Conservation (phyloP, 2,888 invertebrate species). For the Halocaridina rubra region DNA sequence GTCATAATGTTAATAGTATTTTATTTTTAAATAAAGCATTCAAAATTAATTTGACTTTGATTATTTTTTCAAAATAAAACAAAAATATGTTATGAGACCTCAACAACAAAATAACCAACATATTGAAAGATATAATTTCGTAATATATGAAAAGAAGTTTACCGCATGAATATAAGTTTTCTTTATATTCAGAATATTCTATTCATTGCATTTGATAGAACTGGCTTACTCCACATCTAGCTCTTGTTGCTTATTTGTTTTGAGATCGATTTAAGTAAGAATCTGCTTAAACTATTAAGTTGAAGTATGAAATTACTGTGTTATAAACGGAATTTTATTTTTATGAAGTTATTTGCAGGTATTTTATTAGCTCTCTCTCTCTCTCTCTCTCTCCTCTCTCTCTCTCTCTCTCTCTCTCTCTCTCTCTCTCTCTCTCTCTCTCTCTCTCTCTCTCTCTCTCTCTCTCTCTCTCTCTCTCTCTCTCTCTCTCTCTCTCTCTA, state of each 20-base stretch:
- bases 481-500: background rate
- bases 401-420: background rate
- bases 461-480: background rate
- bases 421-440: background rate
- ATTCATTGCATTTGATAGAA: too few species aligned
- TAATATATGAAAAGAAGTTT: too few species aligned
- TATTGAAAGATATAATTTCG: too few species aligned
- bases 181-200: too few species aligned
- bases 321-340: background rate
- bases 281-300: too few species aligned
- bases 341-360: background rate
- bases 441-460: slow-evolving; percentile 1
- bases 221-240: too few species aligned
- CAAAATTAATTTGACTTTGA: background rate
- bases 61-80: background rate
- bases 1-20: background rate
- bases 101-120: background rate
- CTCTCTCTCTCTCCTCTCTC: background rate
- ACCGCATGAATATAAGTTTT: too few species aligned
- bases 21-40: slow-evolving; percentile 23
- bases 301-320: background rate
- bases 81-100: background rate
- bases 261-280: too few species aligned
- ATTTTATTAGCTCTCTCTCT: background rate
- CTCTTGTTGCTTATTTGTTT: too few species aligned